Base-by-base conservation (phyloP, 2,797 vertebrate genomes). In the Tapera naevia region DNA sequence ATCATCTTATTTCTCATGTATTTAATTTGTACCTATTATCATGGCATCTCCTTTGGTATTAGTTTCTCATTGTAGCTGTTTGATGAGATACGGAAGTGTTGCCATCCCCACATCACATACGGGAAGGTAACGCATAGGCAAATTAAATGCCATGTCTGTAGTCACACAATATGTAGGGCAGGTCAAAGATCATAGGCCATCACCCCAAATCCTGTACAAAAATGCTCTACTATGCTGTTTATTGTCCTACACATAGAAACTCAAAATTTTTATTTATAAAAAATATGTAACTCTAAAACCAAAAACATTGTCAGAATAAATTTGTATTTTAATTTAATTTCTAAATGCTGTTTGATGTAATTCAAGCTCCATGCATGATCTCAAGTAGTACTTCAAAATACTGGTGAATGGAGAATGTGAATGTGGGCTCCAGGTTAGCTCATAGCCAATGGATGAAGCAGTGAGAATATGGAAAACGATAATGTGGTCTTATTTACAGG, bases 401-500 rank as follows among this genome's bases (percentile, higher is more conserved):
- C 43, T 10, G 18, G 35, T 33, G 25, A 19, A 17, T 5, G 28
- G 35, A 79, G 14, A 46, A 57, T 37, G 24, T 57, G 51, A 62
- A 21, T 37, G 35, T 37, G 5, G 10, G 41, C 11, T 46, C 16
- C 46, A 75, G 27, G 17, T 45, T 43, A 64, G 22, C 25, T 76
- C 32, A 43, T 17, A 45, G 51, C 24, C 39, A 32, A 17, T 1
- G 1, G 21, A 45, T 54, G 24, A 33, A 78, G 10, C 46, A 19
- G 10, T 61, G 27, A n/a, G 33, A 88, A 79, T 69, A 54, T 61
- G 76, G 78, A 48, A 56, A 12, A 14, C 6, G 69, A 15, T 37
- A 79, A 32, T 0, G 0, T 21, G 10, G 17, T 78, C 5, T 35
- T 65, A 28, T 6, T n/a, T 50, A 58, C 33, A 25, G 45, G 23